Conservation (phyloP, 2,113 vertebrate genomes). For the Kobus ellipsiprymnus region DNA sequence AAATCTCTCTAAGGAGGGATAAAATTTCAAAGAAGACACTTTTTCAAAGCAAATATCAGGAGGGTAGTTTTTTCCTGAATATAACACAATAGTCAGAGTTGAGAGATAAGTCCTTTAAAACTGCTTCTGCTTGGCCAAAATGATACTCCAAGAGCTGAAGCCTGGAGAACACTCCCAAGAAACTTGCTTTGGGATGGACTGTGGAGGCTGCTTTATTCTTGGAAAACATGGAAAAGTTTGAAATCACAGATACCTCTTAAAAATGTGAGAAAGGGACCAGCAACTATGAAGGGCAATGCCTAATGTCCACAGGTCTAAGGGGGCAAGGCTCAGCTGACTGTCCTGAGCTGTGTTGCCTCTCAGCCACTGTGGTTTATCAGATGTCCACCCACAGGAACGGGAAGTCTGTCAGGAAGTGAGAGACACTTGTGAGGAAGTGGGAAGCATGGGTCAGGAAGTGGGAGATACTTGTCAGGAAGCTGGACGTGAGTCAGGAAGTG, state of each 20-base stretch:
- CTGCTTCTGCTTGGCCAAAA: not conserved
- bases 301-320: not conserved
- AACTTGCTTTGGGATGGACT: not conserved
- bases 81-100: not conserved
- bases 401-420: not conserved
- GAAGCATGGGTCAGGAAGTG: not conserved
- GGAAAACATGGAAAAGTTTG: not conserved
- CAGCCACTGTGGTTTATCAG: not conserved
- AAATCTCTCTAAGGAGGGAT: not conserved
- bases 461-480: not conserved
- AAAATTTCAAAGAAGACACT: conserved; percentile 5
- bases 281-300: accelerated
- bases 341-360: accelerated
- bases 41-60: conserved; percentile 16
- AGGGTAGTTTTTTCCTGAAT: not conserved
- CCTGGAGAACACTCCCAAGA: not conserved
- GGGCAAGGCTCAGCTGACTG: not conserved
- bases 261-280: not conserved
- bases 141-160: no score
- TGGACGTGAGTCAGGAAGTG: not conserved
- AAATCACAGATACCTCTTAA: not conserved
- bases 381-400: accelerated
- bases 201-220: not conserved
- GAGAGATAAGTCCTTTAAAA: not conserved
- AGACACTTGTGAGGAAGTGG: not conserved